Conservation (phyloP, 2,113 vertebrate genomes). For the Myocastor coypus region DNA sequence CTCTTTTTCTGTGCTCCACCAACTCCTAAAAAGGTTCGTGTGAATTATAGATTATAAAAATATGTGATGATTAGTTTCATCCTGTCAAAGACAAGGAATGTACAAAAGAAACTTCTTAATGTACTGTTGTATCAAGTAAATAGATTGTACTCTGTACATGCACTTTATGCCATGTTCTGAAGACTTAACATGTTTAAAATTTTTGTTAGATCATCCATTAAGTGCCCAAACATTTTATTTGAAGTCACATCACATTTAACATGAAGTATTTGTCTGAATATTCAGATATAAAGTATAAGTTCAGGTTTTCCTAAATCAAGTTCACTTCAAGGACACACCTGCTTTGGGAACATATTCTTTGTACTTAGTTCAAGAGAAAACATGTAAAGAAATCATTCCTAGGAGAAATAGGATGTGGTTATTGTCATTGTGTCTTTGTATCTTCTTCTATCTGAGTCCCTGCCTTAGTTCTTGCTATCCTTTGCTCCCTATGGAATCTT, state of each 20-base stretch:
- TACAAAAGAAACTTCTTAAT: background rate
- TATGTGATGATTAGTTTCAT: background rate
- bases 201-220: constrained; percentile 26
- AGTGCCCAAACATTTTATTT: background rate
- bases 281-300: background rate
- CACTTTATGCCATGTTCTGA: background rate
- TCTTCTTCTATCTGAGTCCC: background rate
- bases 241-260: constrained; percentile 13
- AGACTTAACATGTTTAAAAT: constrained; percentile 35
- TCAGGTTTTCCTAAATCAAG: constrained; percentile 5
- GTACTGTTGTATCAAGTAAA: background rate
- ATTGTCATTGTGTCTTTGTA: background rate
- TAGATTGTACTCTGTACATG: background rate
- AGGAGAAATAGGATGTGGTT: background rate
- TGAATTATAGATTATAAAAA: constrained; percentile 16
- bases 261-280: constrained; percentile 40
- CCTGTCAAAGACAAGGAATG: background rate
- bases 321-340: constrained; percentile 22
- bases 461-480: background rate
- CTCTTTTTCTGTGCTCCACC: background rate
- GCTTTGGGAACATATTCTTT: constrained; percentile 42
- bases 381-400: background rate
- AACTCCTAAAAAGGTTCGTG: background rate
- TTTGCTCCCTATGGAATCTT: background rate
- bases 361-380: constrained; percentile 33